Base-by-base conservation (phyloP, 2,797 vertebrate genomes). In the Propithecus perrieri region DNA sequence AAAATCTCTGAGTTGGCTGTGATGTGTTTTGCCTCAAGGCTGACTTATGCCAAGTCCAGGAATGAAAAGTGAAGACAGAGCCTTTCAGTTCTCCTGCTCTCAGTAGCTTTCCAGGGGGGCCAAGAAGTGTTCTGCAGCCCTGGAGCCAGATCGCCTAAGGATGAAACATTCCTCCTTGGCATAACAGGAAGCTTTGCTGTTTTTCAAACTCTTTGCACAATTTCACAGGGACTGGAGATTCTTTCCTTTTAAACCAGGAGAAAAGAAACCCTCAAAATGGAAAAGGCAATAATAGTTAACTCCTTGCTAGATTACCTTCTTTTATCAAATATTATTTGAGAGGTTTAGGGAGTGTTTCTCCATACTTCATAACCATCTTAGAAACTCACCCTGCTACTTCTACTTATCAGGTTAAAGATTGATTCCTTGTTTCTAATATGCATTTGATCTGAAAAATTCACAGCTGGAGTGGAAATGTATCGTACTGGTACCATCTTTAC, bases 21-120 rank as follows among this genome's bases (percentile, higher is more conserved):
- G 72, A 90, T 43, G 24, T 75, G 46, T 87, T 96, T 92, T 84
- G 35, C 74, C 81, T 33, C 14, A 84, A 95, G 46, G 59, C 63
- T 72, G 46, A 35, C 28, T 24, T 67, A 12, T 94, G 43, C 41
- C 69, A 78, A 74, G 11, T 50, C 28, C 91, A 71, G 59, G 17
- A 91, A 61, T 80, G 20, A 94, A 83, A 92, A 38, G 12, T 48
- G 41, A 76, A 85, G 41, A 33, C 28, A 85, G 24, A 4, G 22
- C 18, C 33, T 30, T 91, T 57, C 46, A 48, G 72, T 88, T 90
- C 57, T 59, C 26, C 46, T 53, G 28, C 33, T 53, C 57, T 74
- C 33, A 10, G 26, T 4, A 43, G 24, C 50, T 85, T 80, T 95
- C 43, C 2, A 78, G 26, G 30, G 80, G 14, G 26, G 33, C 22